Evolutionary conservation across 2,797 vertebrate species (phyloP), one percentile per base, ranked within the genome.

Genomic region (Antennarius maculatus): DNA sequence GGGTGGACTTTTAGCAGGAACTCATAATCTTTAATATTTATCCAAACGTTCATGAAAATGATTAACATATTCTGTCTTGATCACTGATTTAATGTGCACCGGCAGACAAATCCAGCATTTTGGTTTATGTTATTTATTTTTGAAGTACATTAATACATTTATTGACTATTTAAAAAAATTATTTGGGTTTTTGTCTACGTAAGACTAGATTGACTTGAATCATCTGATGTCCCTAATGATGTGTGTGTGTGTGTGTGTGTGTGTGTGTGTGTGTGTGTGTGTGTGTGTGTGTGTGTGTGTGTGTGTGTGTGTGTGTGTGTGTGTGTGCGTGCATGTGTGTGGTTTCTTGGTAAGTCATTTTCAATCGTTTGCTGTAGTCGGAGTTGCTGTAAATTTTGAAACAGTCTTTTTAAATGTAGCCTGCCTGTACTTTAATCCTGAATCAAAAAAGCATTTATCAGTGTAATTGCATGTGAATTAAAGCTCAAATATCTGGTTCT

Each of bases 11-110:
- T 52, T 60, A 54, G 2, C 18, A 15, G 54, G 49, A 55, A 53
- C 39, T 47, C 23, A 57, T 50, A 13, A 23, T 46, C 9, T 48
- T 69, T 41, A n/a, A 61, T 29, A 54, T 48, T 55, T 76, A 41
- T 58, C 43, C 51, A 18, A 50, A 15, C 10, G 7, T 41, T 54
- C 1, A 42, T 46, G 17, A 15, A 39, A 66, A 49, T 17, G 18
- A 37, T 53, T 48, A 14, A 5, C 14, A 43, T 43, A 14, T 43
- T 43, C 13, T 58, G 6, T 56, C 13, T 59, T 61, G 15, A 29
- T 23, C 23, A 3, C 34, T 57, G 31, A 34, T 5, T 5, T 34
- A 34, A 23, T 58, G 45, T 42, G 15, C 23, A n/a, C 2, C 23
- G 2, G 23, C 23, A 23, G 23, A 23, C 23, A 23, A 1, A 1